phyloP scores from a whole-genome alignment of 2,888 invertebrate species.

The Melieria crassipennis region DNA sequence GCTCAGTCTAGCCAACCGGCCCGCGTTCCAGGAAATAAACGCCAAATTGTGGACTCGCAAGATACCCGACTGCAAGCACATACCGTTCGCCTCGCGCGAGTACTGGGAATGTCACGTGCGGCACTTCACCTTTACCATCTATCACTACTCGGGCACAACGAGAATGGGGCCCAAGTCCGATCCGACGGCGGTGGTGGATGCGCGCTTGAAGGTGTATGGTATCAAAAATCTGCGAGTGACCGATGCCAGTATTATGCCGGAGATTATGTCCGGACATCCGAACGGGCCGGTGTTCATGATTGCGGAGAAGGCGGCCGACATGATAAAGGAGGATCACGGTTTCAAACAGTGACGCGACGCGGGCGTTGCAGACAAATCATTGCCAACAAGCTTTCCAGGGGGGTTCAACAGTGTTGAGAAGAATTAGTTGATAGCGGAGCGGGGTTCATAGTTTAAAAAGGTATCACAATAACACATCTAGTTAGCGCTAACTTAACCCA shows the following conservation, averaged over 20 bases:
- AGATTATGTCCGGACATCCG: slow-evolving; percentile 68
- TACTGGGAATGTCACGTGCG: slow-evolving; percentile 74
- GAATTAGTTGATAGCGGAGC: no score
- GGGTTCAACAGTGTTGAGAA: background rate
- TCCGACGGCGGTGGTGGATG: slow-evolving; percentile 72
- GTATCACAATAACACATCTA: no score
- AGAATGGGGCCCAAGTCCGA: slow-evolving; percentile 74
- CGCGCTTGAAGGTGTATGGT: slow-evolving; percentile 68
- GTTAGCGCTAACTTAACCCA: no score
- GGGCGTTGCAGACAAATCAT: background rate
- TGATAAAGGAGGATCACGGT: slow-evolving; percentile 67
- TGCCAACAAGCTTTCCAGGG: background rate
- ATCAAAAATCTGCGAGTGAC: slow-evolving; percentile 67
- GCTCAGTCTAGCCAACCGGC: slow-evolving; percentile 67
- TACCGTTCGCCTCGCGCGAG: slow-evolving; percentile 61
- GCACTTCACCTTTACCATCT: slow-evolving; percentile 71
- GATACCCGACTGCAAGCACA: slow-evolving; percentile 71
- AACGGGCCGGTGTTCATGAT: slow-evolving; percentile 70
- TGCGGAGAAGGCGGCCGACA: slow-evolving; percentile 69
- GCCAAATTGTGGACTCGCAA: slow-evolving; percentile 68
- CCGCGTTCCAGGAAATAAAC: slow-evolving; percentile 68
- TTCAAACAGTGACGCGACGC: background rate
- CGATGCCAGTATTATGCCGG: slow-evolving; percentile 69
- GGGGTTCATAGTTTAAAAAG: no score
- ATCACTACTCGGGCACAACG: slow-evolving; percentile 73